These are phyloP conservation scores for Acrocephalus kingi DNA, from an alignment of 2,113 vertebrate species.

Conservation along the genomic window DNA sequence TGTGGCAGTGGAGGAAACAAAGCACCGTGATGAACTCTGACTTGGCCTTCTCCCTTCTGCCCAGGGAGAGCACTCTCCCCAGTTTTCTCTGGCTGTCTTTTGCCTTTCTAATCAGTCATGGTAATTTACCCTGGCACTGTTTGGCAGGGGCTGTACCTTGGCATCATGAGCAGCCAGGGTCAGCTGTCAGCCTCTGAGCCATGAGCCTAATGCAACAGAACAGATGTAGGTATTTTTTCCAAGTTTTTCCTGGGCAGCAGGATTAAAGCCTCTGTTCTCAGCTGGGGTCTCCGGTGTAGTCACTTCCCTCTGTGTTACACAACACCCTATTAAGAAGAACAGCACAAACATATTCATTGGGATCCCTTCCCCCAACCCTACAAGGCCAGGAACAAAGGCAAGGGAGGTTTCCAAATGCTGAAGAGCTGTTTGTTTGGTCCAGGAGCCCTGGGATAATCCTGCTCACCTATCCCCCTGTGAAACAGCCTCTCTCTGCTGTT, in stretches of 20 bases:
- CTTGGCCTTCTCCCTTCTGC: neutral
- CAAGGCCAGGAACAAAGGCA: neutral
- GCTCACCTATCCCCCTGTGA: neutral
- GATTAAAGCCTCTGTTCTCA: slow-evolving; percentile 73
- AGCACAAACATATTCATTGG: slow-evolving; percentile 43
- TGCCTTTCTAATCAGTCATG: slow-evolving; percentile 48
- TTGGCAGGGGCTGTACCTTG: slow-evolving; percentile 36
- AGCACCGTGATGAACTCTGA: neutral
- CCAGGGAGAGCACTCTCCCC: neutral
- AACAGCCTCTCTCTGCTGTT: neutral
- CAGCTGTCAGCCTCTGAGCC: slow-evolving; percentile 67
- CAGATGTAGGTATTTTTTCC: slow-evolving; percentile 71
- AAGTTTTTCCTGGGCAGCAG: slow-evolving; percentile 61
- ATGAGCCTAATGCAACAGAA: slow-evolving; percentile 64
- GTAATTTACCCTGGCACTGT: slow-evolving; percentile 57
- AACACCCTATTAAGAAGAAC: slow-evolving; percentile 66
- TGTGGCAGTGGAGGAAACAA: neutral
- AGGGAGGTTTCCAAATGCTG: slow-evolving; percentile 1
- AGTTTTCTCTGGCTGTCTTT: slow-evolving; percentile 42
- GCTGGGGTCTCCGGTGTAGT: slow-evolving; percentile 58
- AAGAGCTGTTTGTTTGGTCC: neutral
- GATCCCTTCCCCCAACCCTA: slow-evolving; percentile 17
- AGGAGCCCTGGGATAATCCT: neutral
- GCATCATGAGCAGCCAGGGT: slow-evolving; percentile 62
- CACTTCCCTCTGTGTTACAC: slow-evolving; percentile 66